phyloP scores from a whole-genome alignment of 2,888 invertebrate species.

The Amiota minor region DNA sequence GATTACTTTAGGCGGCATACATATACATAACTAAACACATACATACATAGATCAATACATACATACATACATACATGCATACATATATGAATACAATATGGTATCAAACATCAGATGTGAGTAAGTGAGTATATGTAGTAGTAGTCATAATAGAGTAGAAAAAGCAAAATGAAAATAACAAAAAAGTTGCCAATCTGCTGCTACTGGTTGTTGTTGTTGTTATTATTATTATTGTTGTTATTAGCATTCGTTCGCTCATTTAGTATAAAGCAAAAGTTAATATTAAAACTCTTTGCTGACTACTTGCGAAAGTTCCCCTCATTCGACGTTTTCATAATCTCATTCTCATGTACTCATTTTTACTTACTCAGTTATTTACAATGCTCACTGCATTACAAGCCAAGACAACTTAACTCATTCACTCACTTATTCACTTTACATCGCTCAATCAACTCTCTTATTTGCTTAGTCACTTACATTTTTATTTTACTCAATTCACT shows the following conservation, averaged over 20 bases:
- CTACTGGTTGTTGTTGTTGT: slow-evolving; percentile 9
- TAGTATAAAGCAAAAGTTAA: not conserved
- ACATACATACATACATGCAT: slow-evolving; percentile 19
- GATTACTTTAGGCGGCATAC: slow-evolving; percentile 69
- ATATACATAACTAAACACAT: slow-evolving; percentile 37
- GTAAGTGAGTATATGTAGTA: not conserved
- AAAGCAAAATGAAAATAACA: not conserved
- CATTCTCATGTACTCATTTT: too few species aligned
- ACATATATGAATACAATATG: slow-evolving; percentile 5
- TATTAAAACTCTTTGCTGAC: too few species aligned
- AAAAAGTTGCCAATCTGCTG: slow-evolving; percentile 30
- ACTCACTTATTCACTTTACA: too few species aligned
- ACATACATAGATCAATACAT: slow-evolving; percentile 18
- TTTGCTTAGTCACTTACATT: too few species aligned
- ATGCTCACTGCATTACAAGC: too few species aligned
- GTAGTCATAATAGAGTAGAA: slow-evolving; percentile 16
- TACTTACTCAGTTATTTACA: not conserved
- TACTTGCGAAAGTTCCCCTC: too few species aligned
- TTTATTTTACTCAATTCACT: too few species aligned
- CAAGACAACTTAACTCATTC: too few species aligned
- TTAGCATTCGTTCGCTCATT: slow-evolving; percentile 2
- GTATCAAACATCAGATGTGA: not conserved
- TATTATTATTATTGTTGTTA: not conserved
- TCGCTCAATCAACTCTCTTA: too few species aligned
- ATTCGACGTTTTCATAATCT: too few species aligned